Evolutionary conservation across 2,113 vertebrate species (phyloP).

Genomic region (Guaruba guarouba): DNA sequence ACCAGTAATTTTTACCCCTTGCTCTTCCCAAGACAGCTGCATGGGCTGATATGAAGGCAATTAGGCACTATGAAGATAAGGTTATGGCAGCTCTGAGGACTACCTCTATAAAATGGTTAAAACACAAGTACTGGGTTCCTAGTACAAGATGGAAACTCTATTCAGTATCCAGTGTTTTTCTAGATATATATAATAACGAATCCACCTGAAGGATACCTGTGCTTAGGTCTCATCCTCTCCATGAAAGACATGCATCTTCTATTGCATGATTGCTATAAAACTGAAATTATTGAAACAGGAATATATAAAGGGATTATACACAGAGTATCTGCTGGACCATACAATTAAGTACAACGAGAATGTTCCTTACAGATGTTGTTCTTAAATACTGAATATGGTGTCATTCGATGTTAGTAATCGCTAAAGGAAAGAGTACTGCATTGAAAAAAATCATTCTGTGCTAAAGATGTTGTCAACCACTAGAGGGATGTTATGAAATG

Average conservation of each 20-base stretch:
- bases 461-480: neutral
- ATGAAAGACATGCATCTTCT: neutral
- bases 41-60: neutral
- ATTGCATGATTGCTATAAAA: neutral
- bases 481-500: neutral
- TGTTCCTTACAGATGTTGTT: fast-evolving
- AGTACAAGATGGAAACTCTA: fast-evolving
- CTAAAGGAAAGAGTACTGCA: neutral
- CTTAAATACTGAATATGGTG: neutral
- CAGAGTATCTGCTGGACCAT: neutral
- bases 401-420: neutral
- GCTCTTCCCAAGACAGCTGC: fast-evolving
- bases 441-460: neutral
- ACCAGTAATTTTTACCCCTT: neutral
- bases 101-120: neutral
- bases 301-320: neutral
- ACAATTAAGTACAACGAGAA: neutral
- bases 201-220: neutral
- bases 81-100: fast-evolving
- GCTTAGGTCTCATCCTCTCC: neutral
- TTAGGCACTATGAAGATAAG: neutral
- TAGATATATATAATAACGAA: fast-evolving
- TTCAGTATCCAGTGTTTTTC: neutral
- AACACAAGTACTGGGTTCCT: neutral
- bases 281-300: neutral